These are phyloP conservation scores for Periophthalmus modestus DNA, from an alignment of 2,113 vertebrate species.

Conservation along the genomic window DNA sequence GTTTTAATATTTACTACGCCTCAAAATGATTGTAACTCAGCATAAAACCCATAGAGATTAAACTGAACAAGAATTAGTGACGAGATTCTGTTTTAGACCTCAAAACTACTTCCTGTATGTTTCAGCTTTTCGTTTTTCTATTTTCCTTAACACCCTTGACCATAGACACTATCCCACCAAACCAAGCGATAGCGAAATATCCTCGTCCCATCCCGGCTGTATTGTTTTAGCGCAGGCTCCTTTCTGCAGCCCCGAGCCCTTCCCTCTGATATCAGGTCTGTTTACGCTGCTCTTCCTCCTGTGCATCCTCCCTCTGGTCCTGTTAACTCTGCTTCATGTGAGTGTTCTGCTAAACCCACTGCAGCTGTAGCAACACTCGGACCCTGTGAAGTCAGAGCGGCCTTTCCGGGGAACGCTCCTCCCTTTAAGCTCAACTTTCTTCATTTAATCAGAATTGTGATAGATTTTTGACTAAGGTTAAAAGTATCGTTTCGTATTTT, in stretches of 20 bases:
- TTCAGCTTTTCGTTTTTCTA: too few species aligned
- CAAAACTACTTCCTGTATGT: too few species aligned
- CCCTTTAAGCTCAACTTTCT: constrained; percentile 11
- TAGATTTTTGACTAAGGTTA: not conserved
- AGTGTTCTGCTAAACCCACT: constrained; percentile 53
- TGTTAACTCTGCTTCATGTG: constrained; percentile 43
- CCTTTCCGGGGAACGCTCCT: constrained; percentile 39
- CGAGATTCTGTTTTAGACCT: too few species aligned
- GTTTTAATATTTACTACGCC: too few species aligned
- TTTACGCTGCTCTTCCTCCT: constrained; percentile 27
- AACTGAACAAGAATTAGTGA: too few species aligned
- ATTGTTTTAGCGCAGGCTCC: not conserved
- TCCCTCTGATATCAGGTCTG: constrained; percentile 13
- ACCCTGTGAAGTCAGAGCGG: constrained; percentile 46
- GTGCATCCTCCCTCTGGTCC: constrained; percentile 24
- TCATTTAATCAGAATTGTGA: not conserved
- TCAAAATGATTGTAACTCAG: too few species aligned
- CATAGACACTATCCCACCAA: too few species aligned
- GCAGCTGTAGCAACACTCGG: constrained; percentile 68
- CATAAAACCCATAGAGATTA: too few species aligned
- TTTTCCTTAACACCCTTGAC: too few species aligned
- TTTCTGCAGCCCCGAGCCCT: not conserved
- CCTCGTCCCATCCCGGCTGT: too few species aligned
- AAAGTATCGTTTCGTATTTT: not conserved
- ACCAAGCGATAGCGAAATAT: too few species aligned